Evolutionary conservation across 2,888 invertebrate genomes (phyloP).

Genomic region (Ophion ellenae): DNA sequence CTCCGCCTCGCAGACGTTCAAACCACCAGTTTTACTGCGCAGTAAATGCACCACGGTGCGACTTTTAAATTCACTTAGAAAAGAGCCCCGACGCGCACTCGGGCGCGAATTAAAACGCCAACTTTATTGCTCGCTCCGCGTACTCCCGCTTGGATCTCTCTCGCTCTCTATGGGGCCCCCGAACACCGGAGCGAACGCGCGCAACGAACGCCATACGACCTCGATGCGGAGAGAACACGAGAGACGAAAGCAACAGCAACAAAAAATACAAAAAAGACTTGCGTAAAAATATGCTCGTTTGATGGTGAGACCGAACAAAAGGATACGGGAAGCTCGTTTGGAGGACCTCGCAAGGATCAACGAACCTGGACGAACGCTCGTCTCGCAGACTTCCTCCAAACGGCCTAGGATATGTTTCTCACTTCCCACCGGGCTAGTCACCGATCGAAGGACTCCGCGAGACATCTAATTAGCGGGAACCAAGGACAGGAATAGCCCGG

Average conservation of each 20-base stretch:
- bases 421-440: not conserved
- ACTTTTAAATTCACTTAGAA: constrained; percentile 81
- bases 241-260: not conserved
- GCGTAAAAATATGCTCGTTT: constrained; percentile 6
- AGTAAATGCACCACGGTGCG: constrained; percentile 79
- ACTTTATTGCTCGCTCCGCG: constrained; percentile 72
- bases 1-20: constrained; percentile 30
- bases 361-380: constrained; percentile 25
- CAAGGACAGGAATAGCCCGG: no score
- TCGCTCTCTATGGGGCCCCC: not conserved
- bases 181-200: constrained; percentile 22
- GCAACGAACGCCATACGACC: constrained; percentile 18
- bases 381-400: constrained; percentile 31
- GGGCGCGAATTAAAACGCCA: constrained; percentile 77
- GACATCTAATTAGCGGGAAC: not conserved
- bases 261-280: not conserved
- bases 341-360: constrained; percentile 17
- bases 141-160: constrained; percentile 43
- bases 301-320: constrained; percentile 22
- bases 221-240: constrained; percentile 1
- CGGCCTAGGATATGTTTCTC: constrained; percentile 7
- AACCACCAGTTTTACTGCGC: constrained; percentile 78
- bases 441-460: constrained; percentile 24
- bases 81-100: constrained; percentile 68
- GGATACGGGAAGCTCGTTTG: constrained; percentile 19